Evolutionary conservation across 2,797 vertebrate genomes (phyloP).

Genomic region (Podargus strigoides): DNA sequence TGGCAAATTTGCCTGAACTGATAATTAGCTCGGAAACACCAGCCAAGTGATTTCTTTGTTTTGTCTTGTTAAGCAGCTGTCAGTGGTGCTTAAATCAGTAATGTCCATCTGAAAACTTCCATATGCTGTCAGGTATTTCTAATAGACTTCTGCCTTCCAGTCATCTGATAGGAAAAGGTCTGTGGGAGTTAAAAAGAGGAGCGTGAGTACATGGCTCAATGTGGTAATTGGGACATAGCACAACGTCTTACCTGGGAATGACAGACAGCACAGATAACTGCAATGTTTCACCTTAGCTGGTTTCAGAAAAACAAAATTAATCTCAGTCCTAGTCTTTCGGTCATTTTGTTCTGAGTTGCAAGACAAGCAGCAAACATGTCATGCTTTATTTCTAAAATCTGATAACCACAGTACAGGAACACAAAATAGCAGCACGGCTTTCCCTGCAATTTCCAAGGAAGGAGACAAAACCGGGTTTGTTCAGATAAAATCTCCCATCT

Average conservation of each 20-base stretch:
- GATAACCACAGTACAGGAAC: neutral
- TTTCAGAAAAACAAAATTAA: neutral
- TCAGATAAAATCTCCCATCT: neutral
- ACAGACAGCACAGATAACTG: neutral
- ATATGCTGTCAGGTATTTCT: neutral
- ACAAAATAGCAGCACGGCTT: neutral
- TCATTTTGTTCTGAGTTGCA: neutral
- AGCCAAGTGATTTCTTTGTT: neutral
- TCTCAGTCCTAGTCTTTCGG: neutral
- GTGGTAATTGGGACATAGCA: neutral
- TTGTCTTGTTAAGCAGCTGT: neutral
- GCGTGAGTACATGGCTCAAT: neutral
- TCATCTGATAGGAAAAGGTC: neutral
- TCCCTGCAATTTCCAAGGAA: neutral
- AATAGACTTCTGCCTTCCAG: neutral
- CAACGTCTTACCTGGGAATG: neutral
- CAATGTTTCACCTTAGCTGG: neutral
- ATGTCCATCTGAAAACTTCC: neutral
- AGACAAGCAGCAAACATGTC: neutral
- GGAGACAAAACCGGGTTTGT: neutral
- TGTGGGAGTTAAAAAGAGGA: neutral
- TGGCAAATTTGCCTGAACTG: neutral
- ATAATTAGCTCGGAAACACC: neutral
- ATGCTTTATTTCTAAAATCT: neutral
- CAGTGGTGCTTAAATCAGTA: neutral